Conservation (phyloP, 64 coral and sea anemone species). For the Montipora cactus region DNA sequence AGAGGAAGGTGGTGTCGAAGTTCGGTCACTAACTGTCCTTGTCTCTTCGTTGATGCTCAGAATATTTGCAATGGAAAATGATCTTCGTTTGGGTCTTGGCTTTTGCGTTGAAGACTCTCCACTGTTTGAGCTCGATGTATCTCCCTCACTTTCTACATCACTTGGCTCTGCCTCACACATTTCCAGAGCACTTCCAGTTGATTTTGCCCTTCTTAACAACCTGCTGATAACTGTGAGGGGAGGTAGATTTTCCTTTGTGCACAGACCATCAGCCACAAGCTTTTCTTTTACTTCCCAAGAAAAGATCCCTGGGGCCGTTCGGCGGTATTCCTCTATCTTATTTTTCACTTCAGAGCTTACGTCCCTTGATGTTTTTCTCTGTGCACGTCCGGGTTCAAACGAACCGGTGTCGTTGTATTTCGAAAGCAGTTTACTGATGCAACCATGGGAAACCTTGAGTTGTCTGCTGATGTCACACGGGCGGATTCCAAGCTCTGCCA, state of each 20-base stretch:
- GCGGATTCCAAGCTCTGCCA: slow-evolving; percentile 82
- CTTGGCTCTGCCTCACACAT: slow-evolving; percentile 28
- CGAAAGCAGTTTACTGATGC: slow-evolving; percentile 89
- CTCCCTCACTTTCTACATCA: slow-evolving; percentile 45
- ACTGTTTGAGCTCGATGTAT: slow-evolving; percentile 35
- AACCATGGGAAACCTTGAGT: slow-evolving; percentile 87
- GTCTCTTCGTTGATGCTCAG: slow-evolving; percentile 44
- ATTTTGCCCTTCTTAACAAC: slow-evolving; percentile 61
- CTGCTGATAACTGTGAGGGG: slow-evolving; percentile 78
- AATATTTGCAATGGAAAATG: slow-evolving; percentile 46
- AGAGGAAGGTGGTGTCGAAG: background rate
- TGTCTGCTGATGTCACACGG: slow-evolving; percentile 92
- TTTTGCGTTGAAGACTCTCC: background rate
- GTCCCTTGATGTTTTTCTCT: slow-evolving; percentile 58
- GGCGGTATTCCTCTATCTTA: slow-evolving; percentile 65
- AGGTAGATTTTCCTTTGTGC: slow-evolving; percentile 68
- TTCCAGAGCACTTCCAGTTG: slow-evolving; percentile 56
- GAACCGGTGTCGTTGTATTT: slow-evolving; percentile 95
- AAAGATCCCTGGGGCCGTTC: slow-evolving; percentile 66
- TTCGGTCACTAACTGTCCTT: slow-evolving; percentile 14
- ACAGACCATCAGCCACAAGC: slow-evolving; percentile 61
- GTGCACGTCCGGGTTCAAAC: slow-evolving; percentile 67
- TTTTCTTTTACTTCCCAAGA: slow-evolving; percentile 83
- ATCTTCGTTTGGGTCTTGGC: slow-evolving; percentile 39
- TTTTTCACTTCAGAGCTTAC: slow-evolving; percentile 67